Evolutionary conservation across 2,797 vertebrate species (phyloP), one percentile per base, ranked within the genome.

Genomic region (Ficedula albicollis): DNA sequence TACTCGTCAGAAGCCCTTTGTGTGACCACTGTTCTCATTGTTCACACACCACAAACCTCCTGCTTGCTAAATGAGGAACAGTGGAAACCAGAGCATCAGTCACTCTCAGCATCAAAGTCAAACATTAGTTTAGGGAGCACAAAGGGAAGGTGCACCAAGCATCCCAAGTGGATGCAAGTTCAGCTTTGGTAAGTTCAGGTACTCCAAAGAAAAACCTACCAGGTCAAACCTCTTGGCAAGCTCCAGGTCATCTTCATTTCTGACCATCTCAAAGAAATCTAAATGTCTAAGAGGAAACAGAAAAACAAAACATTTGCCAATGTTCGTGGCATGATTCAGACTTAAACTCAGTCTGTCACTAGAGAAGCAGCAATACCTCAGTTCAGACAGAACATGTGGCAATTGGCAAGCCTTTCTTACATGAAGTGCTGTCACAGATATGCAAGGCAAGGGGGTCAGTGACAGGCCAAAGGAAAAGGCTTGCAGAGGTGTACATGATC

Each of bases 241-340:
- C 95, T 99, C 99, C 32, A 98, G 97, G 96, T 99, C 99, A 64
- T 99, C 99, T 96, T 99, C 99, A 63, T 99, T 99, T 93, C 99
- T 98, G 95, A 99, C 99, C 99, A 99, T 99, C 97, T 99, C 99
- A 81, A 99, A 99, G 97, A 99, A 99, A 97, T 99, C 99, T 98
- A 99, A 98, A 96, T 99, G 99, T 95, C 99, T 99, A 93, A 87
- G 49, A 93, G 39, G 96, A 48, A 74, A 91, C 29, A 90, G n/a
- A 82, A 82, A 82, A 90, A 43, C 12, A 60, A 88, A 90, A 6
- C n/a, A 81, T 64, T 73, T 81, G 44, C 41, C 20, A 34, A 8
- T 32, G n/a, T 66, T 92, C 74, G 56, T 43, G n/a, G 20, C 12
- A 60, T n/a, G 58, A 87, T 51, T 77, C 63, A 64, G 34, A 69